These are phyloP conservation scores for Zosterops hypoxanthus DNA, from an alignment of 2,113 vertebrate genomes.

Conservation along the genomic window DNA sequence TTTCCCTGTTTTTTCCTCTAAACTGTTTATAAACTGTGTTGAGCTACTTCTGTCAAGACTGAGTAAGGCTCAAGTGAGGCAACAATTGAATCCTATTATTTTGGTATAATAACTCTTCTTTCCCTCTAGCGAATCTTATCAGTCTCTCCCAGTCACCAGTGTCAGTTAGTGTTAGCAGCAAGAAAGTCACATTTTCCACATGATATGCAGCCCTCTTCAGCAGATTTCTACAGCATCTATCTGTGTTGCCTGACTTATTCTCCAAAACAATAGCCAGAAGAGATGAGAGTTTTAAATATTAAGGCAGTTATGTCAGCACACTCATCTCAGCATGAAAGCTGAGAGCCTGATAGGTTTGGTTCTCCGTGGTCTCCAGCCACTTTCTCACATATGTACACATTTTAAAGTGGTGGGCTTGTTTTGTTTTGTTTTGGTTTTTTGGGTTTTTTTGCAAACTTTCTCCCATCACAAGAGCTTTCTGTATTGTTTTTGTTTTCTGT, in stretches of 20 bases:
- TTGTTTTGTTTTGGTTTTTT: not conserved
- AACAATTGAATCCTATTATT: constrained; percentile 19
- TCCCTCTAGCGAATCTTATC: constrained; percentile 19
- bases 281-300: constrained; percentile 39
- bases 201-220: not conserved
- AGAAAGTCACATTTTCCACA: constrained; percentile 22
- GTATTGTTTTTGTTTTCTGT: not conserved
- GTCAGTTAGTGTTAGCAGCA: constrained; percentile 34
- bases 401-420: not conserved
- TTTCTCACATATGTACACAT: not conserved
- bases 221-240: not conserved
- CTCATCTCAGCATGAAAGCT: not conserved
- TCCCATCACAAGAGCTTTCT: not conserved
- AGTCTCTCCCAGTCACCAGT: constrained; percentile 25
- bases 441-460: not conserved
- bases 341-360: not conserved
- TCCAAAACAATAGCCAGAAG: constrained; percentile 43
- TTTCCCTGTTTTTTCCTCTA: not conserved
- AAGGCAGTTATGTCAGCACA: constrained; percentile 6
- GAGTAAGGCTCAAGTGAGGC: not conserved
- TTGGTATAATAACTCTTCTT: constrained; percentile 14
- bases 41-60: constrained; percentile 17
- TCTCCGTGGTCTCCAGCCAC: not conserved
- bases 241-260: constrained; percentile 12
- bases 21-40: not conserved